Conservation (phyloP, 2,888 invertebrate species). For the Harpalus rufipes region DNA sequence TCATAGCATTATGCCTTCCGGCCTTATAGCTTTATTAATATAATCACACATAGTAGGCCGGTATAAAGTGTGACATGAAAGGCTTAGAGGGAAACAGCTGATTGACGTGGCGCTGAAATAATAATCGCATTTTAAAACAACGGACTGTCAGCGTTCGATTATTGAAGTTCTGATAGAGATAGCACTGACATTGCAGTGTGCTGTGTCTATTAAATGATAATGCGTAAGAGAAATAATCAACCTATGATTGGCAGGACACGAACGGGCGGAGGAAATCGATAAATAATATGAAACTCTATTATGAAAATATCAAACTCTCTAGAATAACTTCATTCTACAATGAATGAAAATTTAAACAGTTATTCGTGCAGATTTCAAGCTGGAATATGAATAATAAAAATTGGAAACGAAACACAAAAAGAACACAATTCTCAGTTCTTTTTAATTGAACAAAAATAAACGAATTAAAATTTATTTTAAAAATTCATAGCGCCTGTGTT, state of each 20-base stretch:
- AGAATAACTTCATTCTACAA: too few species aligned
- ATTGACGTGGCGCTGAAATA: constrained; percentile 30
- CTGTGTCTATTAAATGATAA: constrained; percentile 53
- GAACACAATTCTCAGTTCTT: too few species aligned
- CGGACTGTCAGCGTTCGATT: constrained; percentile 39
- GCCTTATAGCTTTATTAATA: neutral
- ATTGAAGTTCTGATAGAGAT: constrained; percentile 48
- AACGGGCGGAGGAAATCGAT: constrained; percentile 12
- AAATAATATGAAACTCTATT: constrained; percentile 7
- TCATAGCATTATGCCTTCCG: too few species aligned
- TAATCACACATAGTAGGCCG: neutral
- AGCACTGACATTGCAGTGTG: constrained; percentile 35
- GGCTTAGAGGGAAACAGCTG: constrained; percentile 13
- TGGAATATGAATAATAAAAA: too few species aligned
- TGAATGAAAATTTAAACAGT: neutral
- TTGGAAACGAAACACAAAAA: too few species aligned
- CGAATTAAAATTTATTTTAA: too few species aligned
- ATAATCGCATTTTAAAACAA: constrained; percentile 53
- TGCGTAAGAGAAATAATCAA: constrained; percentile 55
- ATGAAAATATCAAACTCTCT: constrained; percentile 21
- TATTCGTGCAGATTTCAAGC: neutral
- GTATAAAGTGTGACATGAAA: constrained; percentile 1
- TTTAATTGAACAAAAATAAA: too few species aligned
- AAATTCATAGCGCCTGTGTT: too few species aligned
- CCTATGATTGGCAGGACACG: constrained; percentile 56